These are phyloP conservation scores for Pseudocheirus occidentalis DNA, from an alignment of 2,797 vertebrate genomes.

Conservation along the genomic window DNA sequence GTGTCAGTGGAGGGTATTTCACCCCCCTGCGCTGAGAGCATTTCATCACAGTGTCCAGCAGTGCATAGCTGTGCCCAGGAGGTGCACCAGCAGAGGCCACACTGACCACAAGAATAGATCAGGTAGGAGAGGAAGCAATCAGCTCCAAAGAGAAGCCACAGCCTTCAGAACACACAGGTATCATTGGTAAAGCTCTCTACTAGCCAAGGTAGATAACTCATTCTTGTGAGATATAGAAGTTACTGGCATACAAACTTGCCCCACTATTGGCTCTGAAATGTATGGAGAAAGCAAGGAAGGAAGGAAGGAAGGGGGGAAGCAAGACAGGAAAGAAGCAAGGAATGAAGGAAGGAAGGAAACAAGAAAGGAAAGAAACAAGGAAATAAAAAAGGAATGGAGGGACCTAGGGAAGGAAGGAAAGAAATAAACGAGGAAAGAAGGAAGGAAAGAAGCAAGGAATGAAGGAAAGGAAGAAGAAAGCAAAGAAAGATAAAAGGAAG, in stretches of 20 bases:
- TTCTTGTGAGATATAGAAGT: neutral
- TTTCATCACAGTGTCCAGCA: neutral
- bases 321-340: too few species aligned
- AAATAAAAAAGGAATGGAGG: too few species aligned
- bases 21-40: neutral
- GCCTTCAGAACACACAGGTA: too few species aligned
- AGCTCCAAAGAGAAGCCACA: neutral
- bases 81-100: neutral
- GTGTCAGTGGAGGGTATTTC: neutral
- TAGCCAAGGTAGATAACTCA: neutral
- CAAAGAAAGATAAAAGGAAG: neutral
- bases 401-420: neutral
- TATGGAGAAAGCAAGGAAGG: neutral
- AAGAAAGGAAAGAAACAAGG: neutral
- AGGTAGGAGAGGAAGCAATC: neutral
- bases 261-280: neutral
- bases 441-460: neutral
- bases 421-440: rapidly evolving
- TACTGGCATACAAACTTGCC: neutral
- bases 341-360: rapidly evolving
- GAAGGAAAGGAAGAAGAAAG: neutral
- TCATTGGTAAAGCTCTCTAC: neutral
- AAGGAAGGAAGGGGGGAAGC: neutral
- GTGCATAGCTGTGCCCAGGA: neutral
- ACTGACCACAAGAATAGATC: neutral